Conservation (phyloP, 2,888 invertebrate genomes). For the Macrophya annulata region DNA sequence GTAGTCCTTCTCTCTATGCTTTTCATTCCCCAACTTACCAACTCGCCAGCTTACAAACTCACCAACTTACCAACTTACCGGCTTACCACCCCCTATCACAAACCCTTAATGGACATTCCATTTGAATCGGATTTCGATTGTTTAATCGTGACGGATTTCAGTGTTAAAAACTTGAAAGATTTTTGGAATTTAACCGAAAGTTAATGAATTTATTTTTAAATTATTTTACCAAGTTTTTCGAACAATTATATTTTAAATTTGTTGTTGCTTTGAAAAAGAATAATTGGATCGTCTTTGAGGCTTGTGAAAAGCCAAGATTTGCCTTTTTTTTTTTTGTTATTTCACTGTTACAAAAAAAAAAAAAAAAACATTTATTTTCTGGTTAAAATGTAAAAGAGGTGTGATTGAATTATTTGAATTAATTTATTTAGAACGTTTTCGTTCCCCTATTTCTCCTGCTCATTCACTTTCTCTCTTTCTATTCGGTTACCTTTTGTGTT, state of each 20-base stretch:
- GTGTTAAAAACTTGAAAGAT: not conserved
- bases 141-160: constrained; percentile 24
- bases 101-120: constrained; percentile 44
- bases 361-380: not conserved
- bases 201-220: not conserved
- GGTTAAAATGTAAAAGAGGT: not conserved
- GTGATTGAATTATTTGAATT: not conserved
- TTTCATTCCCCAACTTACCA: constrained; percentile 42
- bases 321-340: not conserved
- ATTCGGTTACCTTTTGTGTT: constrained; percentile 21
- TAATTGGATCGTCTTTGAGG: too few relatives aligned
- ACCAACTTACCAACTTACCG: constrained; percentile 24
- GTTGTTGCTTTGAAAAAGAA: too few relatives aligned
- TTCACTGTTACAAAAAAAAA: not conserved
- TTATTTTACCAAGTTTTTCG: too few relatives aligned
- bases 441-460: too few relatives aligned
- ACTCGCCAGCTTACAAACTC: constrained; percentile 21
- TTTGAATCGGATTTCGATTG: constrained; percentile 33
- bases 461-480: not conserved
- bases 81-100: constrained; percentile 29
- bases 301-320: too few relatives aligned
- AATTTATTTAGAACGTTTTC: constrained; percentile 21
- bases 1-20: not conserved
- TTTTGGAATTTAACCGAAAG: not conserved
- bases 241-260: too few relatives aligned